Evolutionary conservation across 2,797 vertebrate genomes (phyloP), one percentile per base, ranked within the genome.

Genomic region (Helicolenus hilgendorfi): DNA sequence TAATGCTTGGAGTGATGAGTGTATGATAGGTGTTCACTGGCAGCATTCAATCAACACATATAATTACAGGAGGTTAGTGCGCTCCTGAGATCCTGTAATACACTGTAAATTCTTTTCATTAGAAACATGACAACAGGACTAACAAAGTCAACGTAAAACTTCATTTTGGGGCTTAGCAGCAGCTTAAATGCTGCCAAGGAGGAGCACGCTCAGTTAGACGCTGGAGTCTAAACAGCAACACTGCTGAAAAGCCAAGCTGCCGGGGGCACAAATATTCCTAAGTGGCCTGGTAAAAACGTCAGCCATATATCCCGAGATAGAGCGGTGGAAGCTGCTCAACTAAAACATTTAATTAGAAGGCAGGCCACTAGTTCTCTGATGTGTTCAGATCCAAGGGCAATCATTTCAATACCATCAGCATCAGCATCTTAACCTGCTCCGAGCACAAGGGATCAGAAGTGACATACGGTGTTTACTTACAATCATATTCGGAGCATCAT

Each of bases 261-360:
- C 59, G 2, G 45, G 31, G 64, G 89, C 79, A 77, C 79, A 83
- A 75, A 83, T 80, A 90, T 81, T 84, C 80, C 77, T 63, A 70
- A 83, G 72, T 65, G 83, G 79, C 72, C 55, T 63, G 75, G 76
- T 92, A 72, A 88, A 91, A 85, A 88, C 15, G 26, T 83, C 85
- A 91, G 56, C 77, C 45, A 36, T 83, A 75, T 77, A 84, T 80
- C 26, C 81, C 1, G 56, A 60, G 84, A 85, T 67, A 31, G 49
- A 70, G 64, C 10, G 7, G 78, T n/a, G 65, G 73, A 83, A 55
- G 77, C 27, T 41, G 65, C 75, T 85, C 65, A 20, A 20, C 71
- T 82, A 84, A 82, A 92, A 81, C 84, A 81, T 92, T 92, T 84
- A 88, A 95, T 95, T 90, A 86, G 82, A 78, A 67, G 63, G 71